Conservation (phyloP, 2,113 vertebrate species). For the Platanista minor region DNA sequence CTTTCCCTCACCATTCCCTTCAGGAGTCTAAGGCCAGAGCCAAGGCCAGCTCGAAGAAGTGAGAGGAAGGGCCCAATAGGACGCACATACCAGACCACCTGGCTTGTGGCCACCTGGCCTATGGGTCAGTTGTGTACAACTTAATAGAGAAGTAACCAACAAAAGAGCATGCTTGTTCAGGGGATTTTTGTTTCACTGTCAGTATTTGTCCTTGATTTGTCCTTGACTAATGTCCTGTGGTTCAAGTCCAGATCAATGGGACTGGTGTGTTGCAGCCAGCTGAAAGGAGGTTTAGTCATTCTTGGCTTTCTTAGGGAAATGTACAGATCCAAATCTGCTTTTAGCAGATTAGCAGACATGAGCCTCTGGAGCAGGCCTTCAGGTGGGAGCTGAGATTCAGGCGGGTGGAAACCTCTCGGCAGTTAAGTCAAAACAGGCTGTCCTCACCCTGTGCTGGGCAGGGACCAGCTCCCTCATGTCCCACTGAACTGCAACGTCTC, state of each 20-base stretch:
- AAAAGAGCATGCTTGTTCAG: not conserved
- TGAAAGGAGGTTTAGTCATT: not conserved
- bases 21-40: not conserved
- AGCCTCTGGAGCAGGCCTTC: not conserved
- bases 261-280: not conserved
- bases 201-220: not conserved
- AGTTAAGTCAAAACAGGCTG: not conserved
- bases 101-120: not conserved
- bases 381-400: not conserved
- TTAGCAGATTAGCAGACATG: not conserved
- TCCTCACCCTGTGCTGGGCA: not conserved
- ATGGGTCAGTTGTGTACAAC: not conserved
- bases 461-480: too few species aligned
- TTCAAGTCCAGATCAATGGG: not conserved
- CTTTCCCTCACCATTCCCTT: not conserved
- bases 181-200: not conserved
- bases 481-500: not conserved
- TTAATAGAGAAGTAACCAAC: not conserved
- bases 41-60: not conserved
- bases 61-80: rapidly evolving
- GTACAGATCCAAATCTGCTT: not conserved
- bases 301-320: not conserved
- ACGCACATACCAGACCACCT: not conserved
- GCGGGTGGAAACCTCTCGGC: not conserved
- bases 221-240: not conserved